phyloP scores from a whole-genome alignment of 1,140 invertebrate species.

The Drosophila oshimai region DNA sequence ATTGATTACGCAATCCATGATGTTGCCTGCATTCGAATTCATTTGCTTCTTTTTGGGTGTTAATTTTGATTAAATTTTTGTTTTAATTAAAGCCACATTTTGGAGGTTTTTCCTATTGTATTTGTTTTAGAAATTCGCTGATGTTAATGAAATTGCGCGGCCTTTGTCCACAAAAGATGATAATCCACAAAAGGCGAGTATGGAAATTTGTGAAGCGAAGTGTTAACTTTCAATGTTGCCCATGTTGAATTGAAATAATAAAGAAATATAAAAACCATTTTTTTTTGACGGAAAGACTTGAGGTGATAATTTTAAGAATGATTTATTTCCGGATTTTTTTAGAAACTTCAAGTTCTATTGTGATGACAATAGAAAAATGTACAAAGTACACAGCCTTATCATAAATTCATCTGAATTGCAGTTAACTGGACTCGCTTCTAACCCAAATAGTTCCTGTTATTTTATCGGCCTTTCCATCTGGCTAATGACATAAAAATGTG shows the following conservation, averaged over 20 bases:
- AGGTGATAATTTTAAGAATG: not conserved
- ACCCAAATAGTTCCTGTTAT: conserved; percentile 15
- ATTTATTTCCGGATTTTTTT: conserved; percentile 16
- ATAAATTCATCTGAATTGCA: conserved; percentile 16
- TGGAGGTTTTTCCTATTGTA: conserved; percentile 39
- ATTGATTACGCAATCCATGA: conserved; percentile 53
- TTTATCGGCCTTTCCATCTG: conserved; percentile 60
- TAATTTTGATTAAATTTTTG: conserved; percentile 45
- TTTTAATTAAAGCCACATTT: conserved; percentile 53
- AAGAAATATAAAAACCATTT: not conserved
- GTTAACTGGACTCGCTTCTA: not conserved
- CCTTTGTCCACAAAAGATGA: conserved; percentile 44
- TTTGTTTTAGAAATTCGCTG: conserved; percentile 42
- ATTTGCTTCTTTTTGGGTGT: conserved; percentile 33
- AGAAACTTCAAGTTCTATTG: not conserved
- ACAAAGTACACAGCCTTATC: conserved; percentile 14
- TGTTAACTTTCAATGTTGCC: conserved; percentile 52
- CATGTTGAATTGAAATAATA: not conserved
- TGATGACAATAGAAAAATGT: not conserved
- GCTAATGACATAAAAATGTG: conserved; percentile 54
- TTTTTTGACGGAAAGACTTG: not conserved
- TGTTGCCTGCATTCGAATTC: conserved; percentile 50
- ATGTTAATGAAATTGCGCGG: conserved; percentile 47
- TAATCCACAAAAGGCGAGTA: conserved; percentile 44
- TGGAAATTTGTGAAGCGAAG: conserved; percentile 61